Conservation (phyloP, 2,113 vertebrate species). For the Pyxicephalus adspersus region DNA sequence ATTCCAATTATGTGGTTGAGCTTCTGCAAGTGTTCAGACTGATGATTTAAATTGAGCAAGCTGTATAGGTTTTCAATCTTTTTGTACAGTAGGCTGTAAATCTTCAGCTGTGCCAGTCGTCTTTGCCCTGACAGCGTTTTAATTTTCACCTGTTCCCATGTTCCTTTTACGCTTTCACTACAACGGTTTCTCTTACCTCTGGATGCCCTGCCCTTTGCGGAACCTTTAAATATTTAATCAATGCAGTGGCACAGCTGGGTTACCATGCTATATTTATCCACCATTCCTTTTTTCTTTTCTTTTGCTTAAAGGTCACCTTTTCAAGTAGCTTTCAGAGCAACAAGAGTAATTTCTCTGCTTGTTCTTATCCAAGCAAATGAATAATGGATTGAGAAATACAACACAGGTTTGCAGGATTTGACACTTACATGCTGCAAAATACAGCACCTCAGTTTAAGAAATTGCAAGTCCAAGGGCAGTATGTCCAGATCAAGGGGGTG, state of each 20-base stretch:
- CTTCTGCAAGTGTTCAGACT: not conserved
- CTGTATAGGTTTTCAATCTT: not conserved
- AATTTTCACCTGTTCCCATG: constrained; percentile 40
- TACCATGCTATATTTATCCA: constrained; percentile 49
- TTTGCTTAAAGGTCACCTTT: constrained; percentile 58
- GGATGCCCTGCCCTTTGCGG: not conserved
- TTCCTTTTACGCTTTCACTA: constrained; percentile 2
- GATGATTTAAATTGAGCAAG: not conserved
- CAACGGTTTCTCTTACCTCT: not conserved
- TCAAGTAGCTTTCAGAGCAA: constrained; percentile 56
- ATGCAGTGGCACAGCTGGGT: constrained; percentile 49
- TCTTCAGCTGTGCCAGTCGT: not conserved
- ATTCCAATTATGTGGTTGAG: not conserved
- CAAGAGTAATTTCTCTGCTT: constrained; percentile 55
- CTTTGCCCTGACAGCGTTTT: constrained; percentile 36
- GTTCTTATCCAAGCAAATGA: constrained; percentile 52
- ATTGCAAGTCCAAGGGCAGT: constrained; percentile 29
- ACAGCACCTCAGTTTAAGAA: constrained; percentile 28
- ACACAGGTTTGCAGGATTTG: constrained; percentile 53
- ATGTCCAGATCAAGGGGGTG: not conserved
- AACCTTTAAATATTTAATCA: constrained; percentile 43
- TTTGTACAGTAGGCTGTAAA: not conserved
- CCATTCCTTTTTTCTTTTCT: constrained; percentile 30
- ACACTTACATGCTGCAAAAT: constrained; percentile 47
- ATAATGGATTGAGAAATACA: constrained; percentile 46